Conservation (phyloP, 2,797 vertebrate species). For the Gymnothorax reevesii region DNA sequence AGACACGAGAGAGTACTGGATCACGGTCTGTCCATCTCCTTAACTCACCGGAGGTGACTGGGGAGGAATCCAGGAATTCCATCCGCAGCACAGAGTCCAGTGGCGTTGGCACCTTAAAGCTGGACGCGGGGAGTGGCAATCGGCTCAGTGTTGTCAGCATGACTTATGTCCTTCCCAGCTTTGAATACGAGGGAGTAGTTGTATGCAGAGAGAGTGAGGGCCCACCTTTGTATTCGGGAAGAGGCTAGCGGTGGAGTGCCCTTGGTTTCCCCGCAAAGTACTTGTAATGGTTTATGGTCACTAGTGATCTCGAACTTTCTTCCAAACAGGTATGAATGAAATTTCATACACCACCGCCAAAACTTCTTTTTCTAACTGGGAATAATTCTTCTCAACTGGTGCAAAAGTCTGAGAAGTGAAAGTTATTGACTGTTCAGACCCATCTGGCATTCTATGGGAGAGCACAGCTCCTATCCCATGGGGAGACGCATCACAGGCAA, state of each 20-base stretch:
- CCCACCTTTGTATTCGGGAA: too few relatives aligned
- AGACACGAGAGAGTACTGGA: background rate
- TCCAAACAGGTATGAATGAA: too few relatives aligned
- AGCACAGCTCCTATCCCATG: background rate
- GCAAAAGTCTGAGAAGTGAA: background rate
- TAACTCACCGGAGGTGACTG: background rate
- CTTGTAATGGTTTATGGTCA: too few relatives aligned
- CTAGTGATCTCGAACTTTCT: too few relatives aligned
- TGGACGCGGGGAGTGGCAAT: background rate
- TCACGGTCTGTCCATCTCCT: background rate
- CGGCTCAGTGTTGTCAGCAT: background rate
- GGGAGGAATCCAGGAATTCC: background rate
- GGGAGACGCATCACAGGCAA: background rate
- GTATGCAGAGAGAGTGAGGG: background rate
- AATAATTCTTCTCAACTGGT: too few relatives aligned
- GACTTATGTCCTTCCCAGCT: background rate
- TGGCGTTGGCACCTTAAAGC: background rate
- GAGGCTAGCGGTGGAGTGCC: too few relatives aligned
- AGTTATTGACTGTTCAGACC: background rate
- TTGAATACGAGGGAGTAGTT: background rate
- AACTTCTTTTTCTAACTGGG: too few relatives aligned
- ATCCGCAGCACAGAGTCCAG: background rate
- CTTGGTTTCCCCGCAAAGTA: too few relatives aligned
- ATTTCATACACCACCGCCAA: too few relatives aligned
- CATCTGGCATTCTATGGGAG: background rate